phyloP scores from a whole-genome alignment of 2,113 vertebrate species.

The Hyperopisus bebe region DNA sequence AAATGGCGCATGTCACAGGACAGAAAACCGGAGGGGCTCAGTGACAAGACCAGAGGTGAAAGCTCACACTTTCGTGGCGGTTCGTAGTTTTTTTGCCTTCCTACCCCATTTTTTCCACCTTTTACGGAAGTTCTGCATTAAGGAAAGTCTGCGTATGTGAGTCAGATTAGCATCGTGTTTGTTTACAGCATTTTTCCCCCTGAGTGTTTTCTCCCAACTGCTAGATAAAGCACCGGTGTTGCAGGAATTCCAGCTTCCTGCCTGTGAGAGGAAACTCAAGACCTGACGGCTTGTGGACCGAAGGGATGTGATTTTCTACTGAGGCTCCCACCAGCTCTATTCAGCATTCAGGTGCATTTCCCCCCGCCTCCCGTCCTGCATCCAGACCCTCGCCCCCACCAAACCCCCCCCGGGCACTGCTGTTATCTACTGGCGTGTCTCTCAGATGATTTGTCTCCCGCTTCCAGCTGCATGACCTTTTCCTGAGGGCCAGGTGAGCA shows the following conservation, averaged over 20 bases:
- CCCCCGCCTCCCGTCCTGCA: neutral
- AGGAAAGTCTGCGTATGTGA: neutral
- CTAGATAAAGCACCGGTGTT: neutral
- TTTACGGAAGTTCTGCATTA: neutral
- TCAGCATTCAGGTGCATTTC: neutral
- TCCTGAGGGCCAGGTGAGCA: constrained; percentile 1
- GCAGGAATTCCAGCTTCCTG: neutral
- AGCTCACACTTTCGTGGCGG: neutral
- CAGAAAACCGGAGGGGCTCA: neutral
- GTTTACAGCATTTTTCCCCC: neutral
- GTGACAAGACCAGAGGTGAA: neutral
- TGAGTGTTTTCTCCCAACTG: neutral
- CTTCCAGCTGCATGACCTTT: neutral
- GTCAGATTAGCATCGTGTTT: neutral
- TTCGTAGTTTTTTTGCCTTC: neutral
- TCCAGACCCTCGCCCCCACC: neutral
- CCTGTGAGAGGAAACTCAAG: neutral
- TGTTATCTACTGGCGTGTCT: neutral
- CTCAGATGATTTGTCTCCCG: neutral
- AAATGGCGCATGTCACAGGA: neutral
- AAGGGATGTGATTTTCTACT: neutral
- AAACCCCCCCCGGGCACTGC: neutral
- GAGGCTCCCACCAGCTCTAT: neutral
- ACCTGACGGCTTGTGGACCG: neutral
- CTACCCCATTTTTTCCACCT: neutral